Base-by-base conservation (phyloP, 2,797 vertebrate genomes). In the Bufotes viridis region DNA sequence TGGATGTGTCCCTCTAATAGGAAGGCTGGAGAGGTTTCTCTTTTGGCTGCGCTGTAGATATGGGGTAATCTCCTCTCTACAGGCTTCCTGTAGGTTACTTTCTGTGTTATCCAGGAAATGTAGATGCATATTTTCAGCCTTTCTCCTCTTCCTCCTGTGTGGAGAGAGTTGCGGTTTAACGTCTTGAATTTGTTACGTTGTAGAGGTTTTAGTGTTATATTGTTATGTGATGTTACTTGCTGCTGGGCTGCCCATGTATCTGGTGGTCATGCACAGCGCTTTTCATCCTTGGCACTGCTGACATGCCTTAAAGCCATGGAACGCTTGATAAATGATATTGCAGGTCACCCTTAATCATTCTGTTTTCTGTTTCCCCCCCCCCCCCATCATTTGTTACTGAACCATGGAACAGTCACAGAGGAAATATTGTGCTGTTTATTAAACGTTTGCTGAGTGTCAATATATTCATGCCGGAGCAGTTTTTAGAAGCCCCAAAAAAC, bases 71-170 rank as follows among this genome's bases (percentile, higher is more conserved):
- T 83, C 61, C 51, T 29, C 58, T 78, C 42, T 78, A 20, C 87
- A 87, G 80, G 69, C 76, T 87, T 87, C 87, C 87, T 82, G 86
- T 76, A 81, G 65, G 79, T 65, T 51, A 74, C 67, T 65, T 78
- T 85, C 75, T 67, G 74, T 75, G 42, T 61, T 85, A 85, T 85
- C 74, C 84, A 85, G 84, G 84, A 85, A 85, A 85, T 78, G 84
- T 85, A 65, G 10, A 67, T 65, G 84, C 60, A 85, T 85, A 85
- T 78, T 85, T 85, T 85, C 42, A 78, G 84, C n/a, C 24, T 81
- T 49, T 49, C 11, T 74, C 72, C 74, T 10, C 42, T 61, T 51
- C 58, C 26, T 26, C 22, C 18, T 85, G 53, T 55, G 55, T 14
- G 34, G 74, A 85, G 74, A 53, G 24, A 65, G 60, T 63, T 85